Evolutionary conservation across 2,797 vertebrate genomes (phyloP), one percentile per base, ranked within the genome.

Genomic region (Sebastolobus alascanus): DNA sequence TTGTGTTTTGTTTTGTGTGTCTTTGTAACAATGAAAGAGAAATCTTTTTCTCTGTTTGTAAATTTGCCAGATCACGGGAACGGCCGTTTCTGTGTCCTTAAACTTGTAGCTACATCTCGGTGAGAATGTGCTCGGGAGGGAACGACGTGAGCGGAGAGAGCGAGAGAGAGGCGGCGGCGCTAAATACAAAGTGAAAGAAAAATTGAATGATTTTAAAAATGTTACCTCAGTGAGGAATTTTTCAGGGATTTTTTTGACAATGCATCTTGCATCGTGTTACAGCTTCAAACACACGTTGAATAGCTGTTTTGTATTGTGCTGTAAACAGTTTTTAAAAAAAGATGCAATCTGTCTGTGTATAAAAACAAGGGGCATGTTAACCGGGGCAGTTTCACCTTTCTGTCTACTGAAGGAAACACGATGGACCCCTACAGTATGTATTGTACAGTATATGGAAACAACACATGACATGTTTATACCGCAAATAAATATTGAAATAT

Each of bases 401-500:
- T 96, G 97, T 94, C 93, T 96, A 94, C 97, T 97, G 97, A 98
- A 98, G 97, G 97, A 97, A 96, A 96, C 89, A 80, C 73, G 84
- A 96, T 95, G 97, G 96, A 97, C 96, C 96, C 94, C 40, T 43
- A 43, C 40, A 43, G 40, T 95, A 95, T 95, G 94, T 94, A 95
- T 95, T 97, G 96, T 93, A 96, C 90, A 95, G 94, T 95, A 91
- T 96, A 95, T 97, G 96, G 94, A 97, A 96, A 94, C 96, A 97
- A 96, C 96, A 96, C 96, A 94, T 97, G 95, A 98, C 96, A 96
- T 98, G 97, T 98, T 99, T 99, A 97, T 99, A 99, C 98, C 93
- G 95, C 97, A 97, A 99, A 99, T 99, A 99, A 99, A 99, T 98
- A 97, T 95, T 94, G 95, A 95, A 94, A 97, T 98, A 98, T 99